Evolutionary conservation across 2,113 vertebrate genomes (phyloP), one percentile per base, ranked within the genome.

Genomic region (Emydura subglobosa): DNA sequence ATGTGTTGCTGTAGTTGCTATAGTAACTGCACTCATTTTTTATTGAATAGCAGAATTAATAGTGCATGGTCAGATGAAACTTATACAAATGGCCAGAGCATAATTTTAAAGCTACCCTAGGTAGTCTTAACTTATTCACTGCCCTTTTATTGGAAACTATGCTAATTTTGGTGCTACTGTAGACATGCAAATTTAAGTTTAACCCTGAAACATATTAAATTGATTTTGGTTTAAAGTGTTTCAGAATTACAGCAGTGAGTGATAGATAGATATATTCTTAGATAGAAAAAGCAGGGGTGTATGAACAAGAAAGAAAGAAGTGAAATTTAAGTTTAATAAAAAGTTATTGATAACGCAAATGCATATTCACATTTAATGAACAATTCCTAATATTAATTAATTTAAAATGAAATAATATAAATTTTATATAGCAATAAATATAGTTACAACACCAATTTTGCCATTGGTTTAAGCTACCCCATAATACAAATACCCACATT

Each of bases 31-130:
- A 61, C 4, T 65, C 1, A 81, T 89, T 94, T 94, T 91, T 54
- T 85, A 79, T 11, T 59, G 34, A 94, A 24, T 53, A 89, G 3
- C 5, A 85, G 31, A 93, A 88, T 57, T 88, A 89, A 95, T 92
- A 81, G 7, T 65, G 16, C 7, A n/a, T 81, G n/a, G 88, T 93
- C n/a, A 54, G 12, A 65, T 21, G 19, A 88, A 92, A 81, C 3
- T 2, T 86, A 3, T 16, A 65, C 7, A 85, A n/a, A 79, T 88
- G 50, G 95, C 5, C 34, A 89, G 44, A 65, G 12, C 4, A 25
- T 65, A 47, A 82, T 61, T 93, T 93, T 83, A 93, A 85, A 93
- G 25, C 19, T 94, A 82, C 49, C 9, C 19, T 86, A 57, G 86
- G 50, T 50, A 79, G 8, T 90, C 31, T 92, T n/a, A 81, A 4